These are phyloP conservation scores for Trissonchulus sp. DNA, from an alignment of 2,888 invertebrate genomes.

Conservation along the genomic window DNA sequence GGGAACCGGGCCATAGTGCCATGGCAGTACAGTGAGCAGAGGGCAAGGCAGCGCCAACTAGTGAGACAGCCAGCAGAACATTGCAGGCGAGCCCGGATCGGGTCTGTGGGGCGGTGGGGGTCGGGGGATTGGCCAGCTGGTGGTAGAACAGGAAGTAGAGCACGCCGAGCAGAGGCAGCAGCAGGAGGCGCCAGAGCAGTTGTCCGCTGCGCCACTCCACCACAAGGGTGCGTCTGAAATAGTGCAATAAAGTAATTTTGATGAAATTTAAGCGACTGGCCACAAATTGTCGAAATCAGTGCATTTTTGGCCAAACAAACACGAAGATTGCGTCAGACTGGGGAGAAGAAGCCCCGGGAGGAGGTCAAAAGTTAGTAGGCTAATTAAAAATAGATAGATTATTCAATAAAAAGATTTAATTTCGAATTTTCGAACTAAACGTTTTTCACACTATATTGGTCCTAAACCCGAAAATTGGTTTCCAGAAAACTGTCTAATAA, in stretches of 20 bases:
- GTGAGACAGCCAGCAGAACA: constrained; percentile 64
- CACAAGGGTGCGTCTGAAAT: constrained; percentile 16
- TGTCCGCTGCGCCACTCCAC: neutral
- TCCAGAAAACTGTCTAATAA: too few relatives aligned
- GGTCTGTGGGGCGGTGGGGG: constrained; percentile 22
- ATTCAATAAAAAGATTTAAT: too few relatives aligned
- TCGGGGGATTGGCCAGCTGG: neutral
- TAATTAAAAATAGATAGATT: too few relatives aligned
- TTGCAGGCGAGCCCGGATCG: constrained; percentile 64
- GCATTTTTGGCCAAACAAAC: neutral
- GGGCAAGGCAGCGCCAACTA: constrained; percentile 65
- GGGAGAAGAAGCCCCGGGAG: too few relatives aligned
- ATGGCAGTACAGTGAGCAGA: constrained; percentile 66
- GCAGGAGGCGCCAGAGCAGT: neutral
- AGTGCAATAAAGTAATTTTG: constrained; percentile 30
- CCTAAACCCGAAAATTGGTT: too few relatives aligned
- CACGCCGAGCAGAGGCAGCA: constrained; percentile 9
- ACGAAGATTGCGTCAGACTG: neutral
- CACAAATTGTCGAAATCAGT: neutral
- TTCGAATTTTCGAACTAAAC: too few relatives aligned
- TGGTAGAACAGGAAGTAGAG: constrained; percentile 24
- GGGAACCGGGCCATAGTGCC: too few relatives aligned
- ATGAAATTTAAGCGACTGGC: neutral
- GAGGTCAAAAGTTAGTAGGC: too few relatives aligned
- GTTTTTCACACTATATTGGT: too few relatives aligned